A percentile compares a stretch with the other conserved stretches of the same genome.
These are phyloP conservation scores for Protonibea diacanthus DNA, from an alignment of 2,797 vertebrate species.

Conservation along the genomic window DNA sequence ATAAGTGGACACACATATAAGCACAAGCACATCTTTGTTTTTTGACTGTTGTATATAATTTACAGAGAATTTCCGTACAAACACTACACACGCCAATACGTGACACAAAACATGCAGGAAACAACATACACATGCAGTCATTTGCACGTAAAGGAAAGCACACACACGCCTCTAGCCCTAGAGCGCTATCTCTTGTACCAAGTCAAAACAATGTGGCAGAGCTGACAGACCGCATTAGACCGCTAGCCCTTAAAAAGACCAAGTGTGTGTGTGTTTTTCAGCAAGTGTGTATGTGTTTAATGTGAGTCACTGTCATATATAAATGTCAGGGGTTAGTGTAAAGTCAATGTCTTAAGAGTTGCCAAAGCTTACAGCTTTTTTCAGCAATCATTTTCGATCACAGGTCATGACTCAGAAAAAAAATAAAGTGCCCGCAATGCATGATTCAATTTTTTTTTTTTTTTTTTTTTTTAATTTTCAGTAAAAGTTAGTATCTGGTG, in stretches of 20 bases:
- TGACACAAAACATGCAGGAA: background rate
- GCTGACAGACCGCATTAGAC: constrained; percentile 79
- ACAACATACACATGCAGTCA: constrained; percentile 31
- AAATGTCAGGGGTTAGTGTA: constrained; percentile 80
- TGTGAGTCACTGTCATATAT: constrained; percentile 76
- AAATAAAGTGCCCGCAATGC: background rate
- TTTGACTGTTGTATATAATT: constrained; percentile 13
- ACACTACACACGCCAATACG: background rate
- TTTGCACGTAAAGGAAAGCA: constrained; percentile 32
- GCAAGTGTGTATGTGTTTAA: constrained; percentile 37
- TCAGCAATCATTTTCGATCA: constrained; percentile 40
- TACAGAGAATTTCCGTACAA: background rate
- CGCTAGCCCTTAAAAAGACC: constrained; percentile 77
- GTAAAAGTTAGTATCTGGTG: background rate
- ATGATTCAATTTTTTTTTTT: background rate
- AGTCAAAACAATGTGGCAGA: constrained; percentile 82
- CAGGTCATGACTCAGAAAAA: constrained; percentile 3
- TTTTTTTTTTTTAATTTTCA: background rate
- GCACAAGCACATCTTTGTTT: background rate
- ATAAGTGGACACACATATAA: constrained; percentile 1
- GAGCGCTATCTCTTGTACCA: constrained; percentile 64
- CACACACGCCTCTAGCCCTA: constrained; percentile 47
- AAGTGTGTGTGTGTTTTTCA: constrained; percentile 51
- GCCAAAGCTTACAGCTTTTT: constrained; percentile 59
- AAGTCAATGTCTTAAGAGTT: constrained; percentile 72